A percentile compares a stretch with the other conserved stretches of the same genome.
Conservation (phyloP, 2,113 vertebrate genomes). For the Canis aureus region DNA sequence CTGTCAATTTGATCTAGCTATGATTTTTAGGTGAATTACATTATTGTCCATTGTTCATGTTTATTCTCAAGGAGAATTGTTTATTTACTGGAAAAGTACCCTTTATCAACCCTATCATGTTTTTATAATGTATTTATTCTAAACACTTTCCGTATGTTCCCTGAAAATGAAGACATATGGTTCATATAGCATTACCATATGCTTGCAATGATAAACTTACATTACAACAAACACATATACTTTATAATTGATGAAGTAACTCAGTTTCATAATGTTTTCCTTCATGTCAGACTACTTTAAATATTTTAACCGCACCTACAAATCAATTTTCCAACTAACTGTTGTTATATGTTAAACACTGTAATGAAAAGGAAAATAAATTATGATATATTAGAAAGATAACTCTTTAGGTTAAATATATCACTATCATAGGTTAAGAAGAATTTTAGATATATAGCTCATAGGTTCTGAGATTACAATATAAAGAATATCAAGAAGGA, state of each 20-base stretch:
- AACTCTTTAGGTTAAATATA: not conserved
- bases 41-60: not conserved
- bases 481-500: not conserved
- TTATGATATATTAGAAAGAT: not conserved
- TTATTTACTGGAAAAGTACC: slow-evolving; percentile 63
- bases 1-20: not conserved
- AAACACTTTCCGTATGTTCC: slow-evolving; percentile 81
- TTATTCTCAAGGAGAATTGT: not conserved
- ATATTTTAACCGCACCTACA: slow-evolving; percentile 71
- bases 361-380: not conserved
- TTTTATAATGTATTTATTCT: slow-evolving; percentile 81
- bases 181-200: slow-evolving; percentile 80
- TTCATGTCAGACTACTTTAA: slow-evolving; percentile 75
- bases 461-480: not conserved
- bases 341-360: not conserved
- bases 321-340: slow-evolving; percentile 49
- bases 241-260: slow-evolving; percentile 73
- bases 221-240: slow-evolving; percentile 73
- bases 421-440: not conserved
- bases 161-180: slow-evolving; percentile 78
- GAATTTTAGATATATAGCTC: not conserved
- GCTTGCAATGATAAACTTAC: slow-evolving; percentile 75
- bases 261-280: slow-evolving; percentile 74
- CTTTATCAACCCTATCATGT: slow-evolving; percentile 68
- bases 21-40: not conserved